phyloP scores from a whole-genome alignment of 2,888 invertebrate genomes.

The Cheilosia impressa region DNA sequence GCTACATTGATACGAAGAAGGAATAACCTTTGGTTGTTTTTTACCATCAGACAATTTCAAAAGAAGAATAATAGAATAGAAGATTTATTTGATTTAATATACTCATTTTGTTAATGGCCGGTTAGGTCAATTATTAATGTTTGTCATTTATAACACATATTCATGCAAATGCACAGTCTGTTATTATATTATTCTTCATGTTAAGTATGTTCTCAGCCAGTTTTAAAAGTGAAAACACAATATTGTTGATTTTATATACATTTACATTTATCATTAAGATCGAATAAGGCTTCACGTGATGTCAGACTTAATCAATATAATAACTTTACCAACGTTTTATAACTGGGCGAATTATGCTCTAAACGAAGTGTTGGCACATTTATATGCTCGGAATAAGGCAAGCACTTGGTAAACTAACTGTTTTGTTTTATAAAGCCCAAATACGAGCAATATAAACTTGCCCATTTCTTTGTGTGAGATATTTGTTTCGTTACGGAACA shows the following conservation, averaged over 20 bases:
- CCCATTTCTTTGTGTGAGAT: no score
- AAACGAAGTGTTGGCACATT: no score
- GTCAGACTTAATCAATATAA: no score
- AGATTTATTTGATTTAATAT: neutral
- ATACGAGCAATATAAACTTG: no score
- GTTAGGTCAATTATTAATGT: neutral
- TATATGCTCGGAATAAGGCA: no score
- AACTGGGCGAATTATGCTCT: no score
- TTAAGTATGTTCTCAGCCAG: neutral
- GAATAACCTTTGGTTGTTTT: constrained; percentile 3
- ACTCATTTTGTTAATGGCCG: no score
- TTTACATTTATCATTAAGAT: neutral
- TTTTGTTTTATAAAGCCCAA: no score
- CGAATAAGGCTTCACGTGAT: no score
- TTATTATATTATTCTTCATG: neutral
- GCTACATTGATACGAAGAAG: constrained; percentile 64
- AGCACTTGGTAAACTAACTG: no score
- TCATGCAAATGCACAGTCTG: neutral
- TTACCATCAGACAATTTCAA: neutral
- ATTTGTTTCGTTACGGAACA: no score
- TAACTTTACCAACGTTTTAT: no score
- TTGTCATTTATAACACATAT: neutral
- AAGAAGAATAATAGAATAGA: neutral
- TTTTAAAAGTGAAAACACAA: neutral
- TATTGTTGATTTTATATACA: neutral